phyloP scores from a whole-genome alignment of 1,140 invertebrate species.

The Heliconius congener region DNA sequence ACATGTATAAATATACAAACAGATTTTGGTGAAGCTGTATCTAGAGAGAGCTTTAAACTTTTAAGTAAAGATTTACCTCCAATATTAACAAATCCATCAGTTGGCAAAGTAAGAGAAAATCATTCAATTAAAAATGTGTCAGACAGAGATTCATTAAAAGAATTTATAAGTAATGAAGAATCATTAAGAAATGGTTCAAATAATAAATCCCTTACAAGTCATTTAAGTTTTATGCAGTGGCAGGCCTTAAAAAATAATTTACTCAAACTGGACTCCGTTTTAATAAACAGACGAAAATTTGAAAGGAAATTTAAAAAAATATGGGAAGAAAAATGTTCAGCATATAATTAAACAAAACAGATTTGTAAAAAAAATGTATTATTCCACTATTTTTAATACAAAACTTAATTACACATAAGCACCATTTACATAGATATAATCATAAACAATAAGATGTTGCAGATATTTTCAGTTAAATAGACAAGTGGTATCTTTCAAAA shows the following conservation, averaged over 20 bases:
- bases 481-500: no score
- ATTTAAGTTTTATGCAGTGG: conserved; percentile 79
- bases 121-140: conserved; percentile 59
- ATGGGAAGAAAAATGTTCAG: conserved; percentile 72
- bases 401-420: conserved; percentile 57
- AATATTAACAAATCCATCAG: conserved; percentile 20
- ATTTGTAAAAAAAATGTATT: conserved; percentile 43
- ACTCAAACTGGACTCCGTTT: conserved; percentile 44
- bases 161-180: conserved; percentile 71
- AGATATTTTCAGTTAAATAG: conserved; percentile 20
- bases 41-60: conserved; percentile 51
- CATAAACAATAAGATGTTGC: conserved; percentile 41
- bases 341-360: conserved; percentile 52
- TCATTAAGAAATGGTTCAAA: conserved; percentile 58
- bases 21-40: conserved; percentile 46
- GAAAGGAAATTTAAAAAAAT: conserved; percentile 63
- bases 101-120: conserved; percentile 29
- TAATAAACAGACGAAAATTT: conserved; percentile 57
- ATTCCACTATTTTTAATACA: conserved; percentile 50
- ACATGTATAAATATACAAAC: neutral
- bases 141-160: conserved; percentile 50
- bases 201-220: conserved; percentile 59
- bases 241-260: conserved; percentile 60
- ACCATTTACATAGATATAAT: conserved; percentile 54
- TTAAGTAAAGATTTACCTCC: conserved; percentile 19